Evolutionary conservation across 2,888 invertebrate genomes (phyloP).

Genomic region (Chloroclysta siterata): DNA sequence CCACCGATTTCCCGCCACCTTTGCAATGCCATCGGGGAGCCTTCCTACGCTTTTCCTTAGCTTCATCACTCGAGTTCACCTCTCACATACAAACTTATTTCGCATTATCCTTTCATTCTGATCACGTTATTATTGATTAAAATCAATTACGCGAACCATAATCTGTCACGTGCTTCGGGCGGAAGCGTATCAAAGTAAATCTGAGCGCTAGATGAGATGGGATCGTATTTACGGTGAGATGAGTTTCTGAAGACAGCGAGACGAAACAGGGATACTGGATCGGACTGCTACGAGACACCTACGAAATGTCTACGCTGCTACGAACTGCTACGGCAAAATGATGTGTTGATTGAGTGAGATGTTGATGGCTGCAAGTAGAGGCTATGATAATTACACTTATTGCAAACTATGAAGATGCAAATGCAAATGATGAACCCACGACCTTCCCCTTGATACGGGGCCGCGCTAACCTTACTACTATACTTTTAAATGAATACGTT

Average conservation of each 20-base stretch:
- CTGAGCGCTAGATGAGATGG: conserved; percentile 38
- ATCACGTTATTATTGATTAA: conserved; percentile 16
- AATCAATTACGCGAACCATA: conserved; percentile 16
- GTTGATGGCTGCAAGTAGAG: too few relatives aligned
- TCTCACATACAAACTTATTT: not conserved
- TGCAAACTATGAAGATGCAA: too few relatives aligned
- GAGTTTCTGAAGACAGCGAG: conserved; percentile 22
- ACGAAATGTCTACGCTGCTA: not conserved
- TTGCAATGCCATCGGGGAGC: too few relatives aligned
- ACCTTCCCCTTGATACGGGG: too few relatives aligned
- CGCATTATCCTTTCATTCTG: not conserved
- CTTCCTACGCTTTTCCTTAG: too few relatives aligned
- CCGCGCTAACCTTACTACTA: too few relatives aligned
- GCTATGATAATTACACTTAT: too few relatives aligned
- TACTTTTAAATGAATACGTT: too few relatives aligned
- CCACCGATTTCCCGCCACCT: too few relatives aligned
- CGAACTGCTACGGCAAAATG: conserved; percentile 1
- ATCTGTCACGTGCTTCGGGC: conserved; percentile 23
- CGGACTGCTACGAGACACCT: not conserved
- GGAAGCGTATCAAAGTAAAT: conserved; percentile 41
- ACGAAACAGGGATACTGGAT: conserved; percentile 2
- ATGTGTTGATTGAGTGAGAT: too few relatives aligned
- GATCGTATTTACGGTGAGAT: conserved; percentile 41
- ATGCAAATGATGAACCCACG: too few relatives aligned
- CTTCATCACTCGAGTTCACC: not conserved